Percentiles rank a stretch among this genome's conserved stretches.
Evolutionary conservation across 2,888 invertebrate genomes (phyloP).

Genomic region (Allolobophora icterica): DNA sequence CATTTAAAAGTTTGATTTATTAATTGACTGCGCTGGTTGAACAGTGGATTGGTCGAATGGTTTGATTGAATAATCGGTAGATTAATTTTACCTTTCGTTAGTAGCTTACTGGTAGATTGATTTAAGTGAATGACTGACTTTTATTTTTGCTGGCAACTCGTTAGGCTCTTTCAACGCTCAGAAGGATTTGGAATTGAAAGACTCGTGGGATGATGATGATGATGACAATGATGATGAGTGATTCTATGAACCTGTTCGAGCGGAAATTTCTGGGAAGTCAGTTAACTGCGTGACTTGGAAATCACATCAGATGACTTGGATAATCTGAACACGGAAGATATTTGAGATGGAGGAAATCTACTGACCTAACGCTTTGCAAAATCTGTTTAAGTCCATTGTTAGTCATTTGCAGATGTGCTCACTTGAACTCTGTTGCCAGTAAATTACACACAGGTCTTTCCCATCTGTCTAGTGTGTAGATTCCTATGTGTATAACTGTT

Average conservation of each 20-base stretch:
- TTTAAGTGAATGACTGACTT: not conserved
- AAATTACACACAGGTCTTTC: not conserved
- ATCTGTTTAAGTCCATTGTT: not conserved
- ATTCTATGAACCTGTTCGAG: not conserved
- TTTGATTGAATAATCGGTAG: not conserved
- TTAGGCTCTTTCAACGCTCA: not conserved
- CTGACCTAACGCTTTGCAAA: not conserved
- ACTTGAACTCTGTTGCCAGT: not conserved
- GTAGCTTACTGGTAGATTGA: not conserved
- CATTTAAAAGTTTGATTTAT: not conserved
- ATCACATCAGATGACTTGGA: not conserved
- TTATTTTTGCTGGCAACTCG: not conserved
- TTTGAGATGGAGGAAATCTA: not conserved
- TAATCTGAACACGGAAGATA: not conserved
- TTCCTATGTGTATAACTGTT: not conserved
- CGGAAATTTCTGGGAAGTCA: no score
- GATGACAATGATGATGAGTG: not conserved
- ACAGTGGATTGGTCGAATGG: constrained; percentile 1
- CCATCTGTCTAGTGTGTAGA: not conserved
- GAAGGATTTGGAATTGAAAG: not conserved
- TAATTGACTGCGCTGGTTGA: not conserved
- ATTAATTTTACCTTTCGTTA: not conserved
- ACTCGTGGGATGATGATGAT: constrained; percentile 20
- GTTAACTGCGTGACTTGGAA: not conserved
- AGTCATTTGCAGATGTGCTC: not conserved